Evolutionary conservation across 1,140 invertebrate genomes (phyloP).

Genomic region (Euborellia annulipes): DNA sequence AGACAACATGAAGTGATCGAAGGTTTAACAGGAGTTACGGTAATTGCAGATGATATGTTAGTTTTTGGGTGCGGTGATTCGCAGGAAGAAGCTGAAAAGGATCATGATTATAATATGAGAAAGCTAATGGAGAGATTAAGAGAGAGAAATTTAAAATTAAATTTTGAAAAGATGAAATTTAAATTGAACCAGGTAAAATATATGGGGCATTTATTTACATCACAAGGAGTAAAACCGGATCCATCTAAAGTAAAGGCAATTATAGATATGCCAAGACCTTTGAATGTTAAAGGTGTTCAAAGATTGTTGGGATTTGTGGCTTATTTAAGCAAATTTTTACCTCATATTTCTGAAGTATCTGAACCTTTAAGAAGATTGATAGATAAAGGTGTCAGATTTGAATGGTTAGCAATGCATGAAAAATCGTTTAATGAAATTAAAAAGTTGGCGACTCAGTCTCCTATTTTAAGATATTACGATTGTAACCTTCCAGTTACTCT

Average conservation of each 20-base stretch:
- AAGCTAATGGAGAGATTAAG: too few species aligned
- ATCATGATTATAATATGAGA: too few species aligned
- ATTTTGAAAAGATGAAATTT: too few species aligned
- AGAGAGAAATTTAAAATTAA: too few species aligned
- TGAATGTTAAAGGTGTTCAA: neutral
- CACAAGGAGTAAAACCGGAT: neutral
- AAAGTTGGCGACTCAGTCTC: constrained; percentile 13
- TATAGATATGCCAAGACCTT: neutral
- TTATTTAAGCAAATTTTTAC: constrained; percentile 25
- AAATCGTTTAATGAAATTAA: constrained; percentile 18
- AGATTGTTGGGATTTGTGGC: constrained; percentile 24
- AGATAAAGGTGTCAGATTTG: constrained; percentile 17
- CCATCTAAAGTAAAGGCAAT: neutral
- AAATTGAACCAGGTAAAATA: neutral
- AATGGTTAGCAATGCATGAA: constrained; percentile 14
- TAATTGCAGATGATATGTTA: too few species aligned
- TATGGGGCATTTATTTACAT: neutral
- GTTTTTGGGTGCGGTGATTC: too few species aligned
- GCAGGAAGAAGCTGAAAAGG: too few species aligned
- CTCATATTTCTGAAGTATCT: constrained; percentile 17
- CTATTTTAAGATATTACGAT: constrained; percentile 20
- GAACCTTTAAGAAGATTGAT: constrained; percentile 17
- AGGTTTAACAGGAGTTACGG: too few species aligned
- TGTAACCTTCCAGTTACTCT: constrained; percentile 7
- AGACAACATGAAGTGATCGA: too few species aligned